Evolutionary conservation across 2,888 invertebrate genomes (phyloP), one percentile per base, ranked within the genome.

Genomic region (Schrankia costaestrigalis): DNA sequence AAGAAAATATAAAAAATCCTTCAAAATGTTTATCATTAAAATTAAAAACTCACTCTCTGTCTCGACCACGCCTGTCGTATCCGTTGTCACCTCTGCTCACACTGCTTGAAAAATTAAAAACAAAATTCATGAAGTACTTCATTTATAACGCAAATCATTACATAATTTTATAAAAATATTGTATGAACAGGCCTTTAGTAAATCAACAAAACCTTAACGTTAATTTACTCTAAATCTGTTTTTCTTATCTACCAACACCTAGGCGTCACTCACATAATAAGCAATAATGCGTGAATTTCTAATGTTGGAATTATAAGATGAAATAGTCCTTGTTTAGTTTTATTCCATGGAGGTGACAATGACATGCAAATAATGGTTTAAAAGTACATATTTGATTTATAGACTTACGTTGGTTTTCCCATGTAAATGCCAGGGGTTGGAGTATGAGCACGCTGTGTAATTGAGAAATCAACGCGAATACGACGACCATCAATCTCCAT

Each of bases 391-490:
- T 66, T 74, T 78, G 76, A 9, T 25, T 10, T 24, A 7, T 23
- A 3, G 15, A 35, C 91, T 90, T 75, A 93, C 92, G 97, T 96
- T 1, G 97, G 95, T 79, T 95, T 95, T 28, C 98, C 98, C 94
- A 97, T 96, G 71, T 98, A 98, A 56, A 98, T 94, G 35, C 98
- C 98, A 4, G 98, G 98, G 3, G 98, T 99, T 7, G 98, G 98
- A 1, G 98, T 97, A 76, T 98, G 98, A 6, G 98, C 96, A 39
- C 98, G 91, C 81, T 97, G 94, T 23, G 98, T 98, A 63, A 98
- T 97, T 3, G 98, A 98, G 83, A 92, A 98, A 82, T 98, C 98
- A 5, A 98, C 98, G 54, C 98, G 90, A 61, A 98, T 97, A 61
- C 94, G 91, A 35, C 97, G 92, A 0, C 96, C 96, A 80, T 98